Evolutionary conservation across 2,888 invertebrate species (phyloP), one percentile per base, ranked within the genome.

Genomic region (Epistrophella euchroma): DNA sequence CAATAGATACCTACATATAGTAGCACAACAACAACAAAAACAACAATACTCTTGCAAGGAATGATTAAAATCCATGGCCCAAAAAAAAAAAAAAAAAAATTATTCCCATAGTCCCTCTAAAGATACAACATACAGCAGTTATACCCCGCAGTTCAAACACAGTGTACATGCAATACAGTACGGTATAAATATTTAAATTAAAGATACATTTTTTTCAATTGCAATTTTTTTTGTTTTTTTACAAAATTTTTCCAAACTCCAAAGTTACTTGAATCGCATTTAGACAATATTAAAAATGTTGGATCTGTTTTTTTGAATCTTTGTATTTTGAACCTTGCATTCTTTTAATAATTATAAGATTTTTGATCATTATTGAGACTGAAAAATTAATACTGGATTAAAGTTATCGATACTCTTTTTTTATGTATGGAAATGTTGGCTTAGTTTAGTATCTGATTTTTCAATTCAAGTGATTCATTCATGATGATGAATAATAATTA

Each of bases 11-110:
- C 28, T 35, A 66, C 47, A 17, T 35, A 45, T n/a, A 75, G 37
- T 43, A 43, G 55, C 19, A 75, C 11, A 15, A 11, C 2, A 17
- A 56, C 32, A 68, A 35, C 13, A 56, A 52, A 15, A 79, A 58
- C 15, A 22, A 17, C 25, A 55, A 79, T 45, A 66, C 66, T 62
- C 50, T 19, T 56, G 19, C 68, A 40, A 58, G 35, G 52, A 73
- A 82, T 86, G 81, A 86, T 77, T 81, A 74, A 86, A 81, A 77
- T 77, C 81, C 70, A 73, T 64, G 64, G 62, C 75, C 76, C 62
- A 19, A 35, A 35, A 37, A 19, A 37, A 60, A 60, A 19, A 66
- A 71, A 70, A 71, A 64, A 62, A 40, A 66, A 76, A n/a, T n/a
- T 28, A 17, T 64, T 70, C 73, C 64, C 55, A 64, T 66, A 58